These are phyloP conservation scores for Oikopleura vanhoeffeni DNA, from an alignment of 23 tunicate genomes.

Conservation along the genomic window DNA sequence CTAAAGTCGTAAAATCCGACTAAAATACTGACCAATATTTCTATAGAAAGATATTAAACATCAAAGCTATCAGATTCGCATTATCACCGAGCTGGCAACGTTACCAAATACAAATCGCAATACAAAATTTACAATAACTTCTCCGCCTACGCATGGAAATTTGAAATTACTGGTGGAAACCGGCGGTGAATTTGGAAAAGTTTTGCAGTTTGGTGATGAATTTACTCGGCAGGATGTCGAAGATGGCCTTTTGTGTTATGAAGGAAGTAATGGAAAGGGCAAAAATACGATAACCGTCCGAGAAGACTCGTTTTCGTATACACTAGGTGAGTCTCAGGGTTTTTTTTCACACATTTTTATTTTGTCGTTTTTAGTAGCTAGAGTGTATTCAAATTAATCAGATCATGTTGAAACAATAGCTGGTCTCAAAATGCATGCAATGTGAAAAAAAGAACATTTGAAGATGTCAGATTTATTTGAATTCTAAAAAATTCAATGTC, in stretches of 20 bases:
- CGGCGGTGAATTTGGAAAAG: neutral
- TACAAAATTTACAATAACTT: neutral
- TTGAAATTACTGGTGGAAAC: neutral
- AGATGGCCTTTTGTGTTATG: neutral
- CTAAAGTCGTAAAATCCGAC: too few species aligned
- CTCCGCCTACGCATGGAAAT: neutral
- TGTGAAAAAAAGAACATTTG: too few species aligned
- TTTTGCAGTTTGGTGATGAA: neutral
- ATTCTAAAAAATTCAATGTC: too few species aligned
- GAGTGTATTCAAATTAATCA: too few species aligned
- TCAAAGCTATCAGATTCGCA: neutral
- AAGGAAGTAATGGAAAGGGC: neutral
- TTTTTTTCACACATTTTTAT: too few species aligned
- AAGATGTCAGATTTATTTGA: too few species aligned
- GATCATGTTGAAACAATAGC: too few species aligned
- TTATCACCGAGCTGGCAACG: slow-evolving; percentile 9
- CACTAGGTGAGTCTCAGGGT: too few species aligned
- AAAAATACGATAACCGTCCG: neutral
- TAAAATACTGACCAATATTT: too few species aligned
- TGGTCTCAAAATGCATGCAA: too few species aligned
- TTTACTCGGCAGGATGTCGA: slow-evolving; percentile 1
- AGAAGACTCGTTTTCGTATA: slow-evolving; percentile 3
- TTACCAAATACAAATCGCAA: neutral
- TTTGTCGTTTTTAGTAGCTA: too few species aligned
- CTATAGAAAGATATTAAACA: neutral